Evolutionary conservation across 2,888 invertebrate species (phyloP), one percentile per base, ranked within the genome.

Genomic region (Chelonus formosanus): DNA sequence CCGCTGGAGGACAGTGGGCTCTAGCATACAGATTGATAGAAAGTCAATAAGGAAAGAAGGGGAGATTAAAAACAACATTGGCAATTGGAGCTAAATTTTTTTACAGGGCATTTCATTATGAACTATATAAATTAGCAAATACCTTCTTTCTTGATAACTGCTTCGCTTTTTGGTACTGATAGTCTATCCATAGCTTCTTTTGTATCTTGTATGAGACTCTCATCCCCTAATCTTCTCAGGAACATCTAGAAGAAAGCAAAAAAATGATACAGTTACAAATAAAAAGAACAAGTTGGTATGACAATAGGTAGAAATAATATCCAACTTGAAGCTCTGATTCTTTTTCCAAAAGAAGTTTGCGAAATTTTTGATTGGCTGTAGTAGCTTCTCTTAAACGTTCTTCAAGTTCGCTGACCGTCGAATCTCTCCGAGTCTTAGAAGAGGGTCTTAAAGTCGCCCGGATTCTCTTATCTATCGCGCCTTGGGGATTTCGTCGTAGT

Each of bases 391-490:
- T 92, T 78, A 96, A 86, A 67, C 92, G 89, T 69, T 93, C 89
- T 80, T 95, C 94, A 68, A 95, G 86, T 82, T 95, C 94, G 55
- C 93, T 93, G 0, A 92, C 91, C 5, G 92, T 92, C 0, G 94
- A 94, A 76, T 94, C 92, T 71, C 94, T 88, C 67, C 94, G 88
- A 0, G 90, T 89, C 76, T 93, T 92, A 3, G 93, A 91, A 88
- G 89, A 90, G 1, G 96, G 96, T 68, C 94, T 89, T 58, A 97
- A 86, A 0, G 96, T 97, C 2, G 96, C 94, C 48, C 97, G 87
- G 68, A 95, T 92, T 65, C 95, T 88, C 79, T 92, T 92, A 77
- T 95, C 93, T 56, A 92, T 91, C 4, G 91, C 89, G 0, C 94
- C 96, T 74, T 91, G 91, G 1, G 96, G 95, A 84, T 92, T 91